Evolutionary conservation across 2,888 invertebrate genomes (phyloP).

Genomic region (Agrotis exclamationis): DNA sequence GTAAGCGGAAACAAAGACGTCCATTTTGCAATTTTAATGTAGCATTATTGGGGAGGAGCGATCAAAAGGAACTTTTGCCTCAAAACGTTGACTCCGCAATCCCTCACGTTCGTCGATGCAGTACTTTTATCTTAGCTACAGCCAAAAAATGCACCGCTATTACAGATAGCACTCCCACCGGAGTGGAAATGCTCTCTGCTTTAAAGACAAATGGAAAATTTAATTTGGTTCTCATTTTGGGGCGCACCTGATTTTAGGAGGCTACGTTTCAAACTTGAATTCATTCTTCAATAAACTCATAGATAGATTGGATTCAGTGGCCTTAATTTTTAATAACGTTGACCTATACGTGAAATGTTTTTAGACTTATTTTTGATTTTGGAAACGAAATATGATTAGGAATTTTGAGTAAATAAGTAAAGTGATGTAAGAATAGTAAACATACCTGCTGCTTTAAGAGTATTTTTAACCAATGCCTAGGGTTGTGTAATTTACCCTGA

Average conservation of each 20-base stretch:
- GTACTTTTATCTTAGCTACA: constrained; percentile 73
- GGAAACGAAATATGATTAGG: constrained; percentile 14
- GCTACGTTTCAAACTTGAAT: constrained; percentile 22
- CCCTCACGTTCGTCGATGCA: constrained; percentile 71
- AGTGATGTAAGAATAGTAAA: not conserved
- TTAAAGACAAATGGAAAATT: constrained; percentile 67
- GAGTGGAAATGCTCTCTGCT: constrained; percentile 64
- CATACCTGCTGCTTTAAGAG: constrained; percentile 17
- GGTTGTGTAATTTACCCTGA: not conserved
- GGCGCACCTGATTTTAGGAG: constrained; percentile 43
- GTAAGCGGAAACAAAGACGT: constrained; percentile 41
- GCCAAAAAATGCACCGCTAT: constrained; percentile 75
- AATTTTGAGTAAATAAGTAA: constrained; percentile 25
- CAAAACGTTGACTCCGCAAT: constrained; percentile 70
- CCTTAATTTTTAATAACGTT: constrained; percentile 24
- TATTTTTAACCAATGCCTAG: constrained; percentile 18
- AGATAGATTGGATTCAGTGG: constrained; percentile 35
- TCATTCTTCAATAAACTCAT: constrained; percentile 35
- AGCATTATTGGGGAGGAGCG: constrained; percentile 47
- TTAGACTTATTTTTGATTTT: constrained; percentile 12
- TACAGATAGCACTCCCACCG: constrained; percentile 64
- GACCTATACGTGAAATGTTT: constrained; percentile 8
- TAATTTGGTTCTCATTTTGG: constrained; percentile 65
- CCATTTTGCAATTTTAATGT: constrained; percentile 63
- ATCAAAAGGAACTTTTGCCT: constrained; percentile 69